Conservation (phyloP, 2,797 vertebrate genomes). For the Chlorospingus flavigularis region DNA sequence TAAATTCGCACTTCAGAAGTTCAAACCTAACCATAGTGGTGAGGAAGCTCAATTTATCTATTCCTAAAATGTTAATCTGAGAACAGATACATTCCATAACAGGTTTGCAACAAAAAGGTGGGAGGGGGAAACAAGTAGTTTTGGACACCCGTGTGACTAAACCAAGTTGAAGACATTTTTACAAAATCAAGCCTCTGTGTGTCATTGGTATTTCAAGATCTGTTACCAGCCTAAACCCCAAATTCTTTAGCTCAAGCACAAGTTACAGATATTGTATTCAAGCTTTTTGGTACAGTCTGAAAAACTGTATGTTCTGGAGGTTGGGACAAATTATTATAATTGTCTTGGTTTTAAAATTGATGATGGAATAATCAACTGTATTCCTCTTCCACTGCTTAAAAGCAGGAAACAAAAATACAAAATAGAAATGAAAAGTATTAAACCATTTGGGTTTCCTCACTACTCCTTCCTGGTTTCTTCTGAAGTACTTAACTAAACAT, state of each 20-base stretch:
- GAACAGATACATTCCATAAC: background rate
- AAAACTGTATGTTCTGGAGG: background rate
- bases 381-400: background rate
- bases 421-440: background rate
- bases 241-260: background rate
- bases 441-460: background rate
- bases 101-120: background rate
- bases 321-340: background rate
- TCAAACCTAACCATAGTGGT: background rate
- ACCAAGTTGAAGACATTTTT: background rate
- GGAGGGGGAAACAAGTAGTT: background rate
- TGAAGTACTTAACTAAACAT: background rate
- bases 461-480: background rate
- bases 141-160: background rate
- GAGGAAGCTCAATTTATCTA: background rate
- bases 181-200: background rate
- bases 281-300: background rate
- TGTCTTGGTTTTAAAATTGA: background rate
- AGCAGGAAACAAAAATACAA: background rate
- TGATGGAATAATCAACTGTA: background rate
- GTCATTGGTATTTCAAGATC: background rate
- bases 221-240: background rate
- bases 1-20: background rate
- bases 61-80: background rate
- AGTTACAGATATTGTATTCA: background rate